Evolutionary conservation across 2,113 vertebrate species (phyloP).

Genomic region (Progne subis): DNA sequence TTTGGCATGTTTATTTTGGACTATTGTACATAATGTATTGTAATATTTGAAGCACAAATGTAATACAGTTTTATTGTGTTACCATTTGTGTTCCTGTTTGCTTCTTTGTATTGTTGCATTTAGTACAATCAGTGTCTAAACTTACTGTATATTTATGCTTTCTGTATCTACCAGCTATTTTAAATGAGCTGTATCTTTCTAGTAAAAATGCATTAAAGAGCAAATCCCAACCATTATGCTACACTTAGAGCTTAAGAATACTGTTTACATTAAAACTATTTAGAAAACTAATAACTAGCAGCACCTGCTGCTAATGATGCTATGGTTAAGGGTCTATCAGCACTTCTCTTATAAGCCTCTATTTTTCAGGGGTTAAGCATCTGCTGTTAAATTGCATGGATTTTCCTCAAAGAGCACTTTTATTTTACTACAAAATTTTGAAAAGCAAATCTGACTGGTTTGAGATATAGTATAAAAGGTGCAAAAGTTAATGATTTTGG

Average conservation of each 20-base stretch:
- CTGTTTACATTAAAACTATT: constrained; percentile 71
- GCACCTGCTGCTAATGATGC: constrained; percentile 62
- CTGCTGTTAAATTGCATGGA: constrained; percentile 72
- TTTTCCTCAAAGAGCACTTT: constrained; percentile 77
- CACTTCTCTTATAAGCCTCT: constrained; percentile 69
- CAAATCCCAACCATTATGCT: constrained; percentile 74
- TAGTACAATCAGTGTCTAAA: constrained; percentile 85
- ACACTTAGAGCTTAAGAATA: constrained; percentile 73
- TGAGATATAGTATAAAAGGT: constrained; percentile 65
- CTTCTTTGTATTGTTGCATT: constrained; percentile 85
- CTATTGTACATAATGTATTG: constrained; percentile 97
- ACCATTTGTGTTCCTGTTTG: constrained; percentile 83
- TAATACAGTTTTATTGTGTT: constrained; percentile 99
- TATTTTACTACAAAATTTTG: constrained; percentile 74
- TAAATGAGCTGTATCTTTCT: constrained; percentile 84
- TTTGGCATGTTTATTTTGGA: constrained; percentile 97
- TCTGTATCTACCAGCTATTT: constrained; percentile 83
- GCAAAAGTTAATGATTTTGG: constrained; percentile 57
- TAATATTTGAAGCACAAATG: constrained; percentile 99
- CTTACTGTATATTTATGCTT: constrained; percentile 82
- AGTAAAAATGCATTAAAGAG: constrained; percentile 79
- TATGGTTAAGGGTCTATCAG: constrained; percentile 63
- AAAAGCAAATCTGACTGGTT: constrained; percentile 64
- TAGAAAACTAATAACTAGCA: constrained; percentile 66
- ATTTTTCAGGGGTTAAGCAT: constrained; percentile 77